Evolutionary conservation across 1,140 invertebrate species (phyloP).

Genomic region (Drosophila biarmipes): DNA sequence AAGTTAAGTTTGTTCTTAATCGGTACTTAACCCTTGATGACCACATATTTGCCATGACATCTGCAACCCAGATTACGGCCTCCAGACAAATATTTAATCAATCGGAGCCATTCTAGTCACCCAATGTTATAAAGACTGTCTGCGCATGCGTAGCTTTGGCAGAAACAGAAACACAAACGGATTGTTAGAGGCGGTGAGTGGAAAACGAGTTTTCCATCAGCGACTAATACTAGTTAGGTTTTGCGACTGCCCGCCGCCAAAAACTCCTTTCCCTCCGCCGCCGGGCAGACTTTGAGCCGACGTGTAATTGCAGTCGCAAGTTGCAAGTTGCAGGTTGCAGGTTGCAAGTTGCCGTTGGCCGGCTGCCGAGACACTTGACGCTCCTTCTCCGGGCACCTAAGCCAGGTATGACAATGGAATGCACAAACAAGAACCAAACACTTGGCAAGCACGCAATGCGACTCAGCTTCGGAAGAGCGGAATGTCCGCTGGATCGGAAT

Average conservation of each 20-base stretch:
- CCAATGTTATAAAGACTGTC: conserved; percentile 29
- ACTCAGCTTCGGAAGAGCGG: conserved; percentile 43
- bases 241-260: conserved; percentile 29
- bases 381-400: conserved; percentile 28
- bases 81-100: conserved; percentile 50
- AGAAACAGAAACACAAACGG: conserved; percentile 50
- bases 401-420: conserved; percentile 73
- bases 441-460: conserved; percentile 53
- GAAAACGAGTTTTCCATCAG: conserved; percentile 65
- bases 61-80: conserved; percentile 46
- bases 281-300: conserved; percentile 40
- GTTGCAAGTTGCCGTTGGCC: conserved; percentile 8
- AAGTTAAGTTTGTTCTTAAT: not conserved
- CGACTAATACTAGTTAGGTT: conserved; percentile 46
- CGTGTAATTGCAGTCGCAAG: conserved; percentile 44
- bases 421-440: conserved; percentile 75
- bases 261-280: conserved; percentile 21
- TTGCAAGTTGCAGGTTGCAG: conserved; percentile 37
- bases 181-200: conserved; percentile 11
- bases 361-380: conserved; percentile 69
- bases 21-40: not conserved
- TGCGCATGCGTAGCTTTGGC: conserved; percentile 63
- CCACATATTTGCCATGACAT: conserved; percentile 37
- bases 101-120: conserved; percentile 9
- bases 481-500: conserved; percentile 37